Evolutionary conservation across 2,113 vertebrate species (phyloP).

Genomic region (Pangasianodon gigas): DNA sequence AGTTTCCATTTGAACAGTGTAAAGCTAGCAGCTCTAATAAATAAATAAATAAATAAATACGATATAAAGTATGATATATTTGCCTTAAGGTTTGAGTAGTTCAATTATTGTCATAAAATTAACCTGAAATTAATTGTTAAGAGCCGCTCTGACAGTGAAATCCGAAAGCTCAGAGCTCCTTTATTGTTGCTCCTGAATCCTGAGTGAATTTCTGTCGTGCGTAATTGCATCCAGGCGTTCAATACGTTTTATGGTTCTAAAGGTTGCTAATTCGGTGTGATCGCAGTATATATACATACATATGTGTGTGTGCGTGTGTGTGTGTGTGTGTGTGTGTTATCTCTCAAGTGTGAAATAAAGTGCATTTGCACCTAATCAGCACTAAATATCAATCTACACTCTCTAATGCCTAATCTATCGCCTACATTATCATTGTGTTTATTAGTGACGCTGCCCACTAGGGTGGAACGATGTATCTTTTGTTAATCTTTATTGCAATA

Average conservation of each 20-base stretch:
- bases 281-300: not conserved
- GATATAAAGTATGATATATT: not conserved
- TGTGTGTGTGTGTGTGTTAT: constrained; percentile 42
- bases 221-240: constrained; percentile 28
- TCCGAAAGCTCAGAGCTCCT: constrained; percentile 7
- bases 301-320: constrained; percentile 26
- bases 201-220: constrained; percentile 22
- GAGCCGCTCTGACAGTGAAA: not conserved
- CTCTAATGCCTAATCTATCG: constrained; percentile 7
- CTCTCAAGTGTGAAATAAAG: constrained; percentile 51
- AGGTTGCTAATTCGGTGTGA: constrained; percentile 37
- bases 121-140: not conserved
- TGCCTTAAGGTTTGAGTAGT: not conserved
- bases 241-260: constrained; percentile 30
- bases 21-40: not conserved
- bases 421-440: not conserved
- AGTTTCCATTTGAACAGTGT: not conserved
- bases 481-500: not conserved
- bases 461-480: not conserved
- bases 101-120: not conserved
- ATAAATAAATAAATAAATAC: not conserved
- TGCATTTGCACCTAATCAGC: constrained; percentile 51
- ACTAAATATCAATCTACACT: constrained; percentile 34
- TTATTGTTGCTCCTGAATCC: constrained; percentile 29
- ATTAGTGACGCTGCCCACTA: not conserved